Conservation (phyloP, 2,113 vertebrate genomes). For the Rafetus swinhoei region DNA sequence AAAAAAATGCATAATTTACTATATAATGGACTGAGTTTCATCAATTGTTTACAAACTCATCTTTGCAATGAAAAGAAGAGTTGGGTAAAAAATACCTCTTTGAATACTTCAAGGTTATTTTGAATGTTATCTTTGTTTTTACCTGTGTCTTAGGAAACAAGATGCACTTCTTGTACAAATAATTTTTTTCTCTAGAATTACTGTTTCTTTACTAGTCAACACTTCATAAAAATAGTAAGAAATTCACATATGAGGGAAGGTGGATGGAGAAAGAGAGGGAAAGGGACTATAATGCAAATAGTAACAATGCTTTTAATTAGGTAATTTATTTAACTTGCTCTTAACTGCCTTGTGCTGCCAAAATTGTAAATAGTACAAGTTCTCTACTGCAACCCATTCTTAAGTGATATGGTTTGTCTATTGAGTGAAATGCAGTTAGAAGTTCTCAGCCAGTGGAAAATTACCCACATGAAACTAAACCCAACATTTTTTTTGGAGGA, state of each 20-base stretch:
- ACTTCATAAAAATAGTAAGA: not conserved
- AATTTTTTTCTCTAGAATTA: not conserved
- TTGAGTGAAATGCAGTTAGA: not conserved
- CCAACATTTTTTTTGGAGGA: not conserved
- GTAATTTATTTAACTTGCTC: not conserved
- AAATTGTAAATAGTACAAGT: not conserved
- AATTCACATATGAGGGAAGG: not conserved
- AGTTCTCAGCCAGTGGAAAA: not conserved
- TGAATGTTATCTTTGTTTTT: not conserved
- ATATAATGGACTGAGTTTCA: not conserved
- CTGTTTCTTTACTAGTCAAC: not conserved
- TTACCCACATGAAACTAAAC: not conserved
- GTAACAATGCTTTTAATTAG: not conserved
- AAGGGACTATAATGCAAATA: not conserved
- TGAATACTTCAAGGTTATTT: not conserved
- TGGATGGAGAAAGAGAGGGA: not conserved
- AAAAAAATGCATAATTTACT: not conserved
- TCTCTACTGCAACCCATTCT: not conserved
- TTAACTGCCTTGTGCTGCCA: fast-evolving
- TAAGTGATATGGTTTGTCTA: not conserved
- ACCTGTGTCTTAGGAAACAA: not conserved
- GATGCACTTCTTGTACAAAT: not conserved
- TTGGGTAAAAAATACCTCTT: not conserved
- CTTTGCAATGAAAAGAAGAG: not conserved
- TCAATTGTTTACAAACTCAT: not conserved